Percentiles rank a stretch among this genome's conserved stretches.
Conservation (phyloP, 2,113 vertebrate species). For the Calcarius ornatus region DNA sequence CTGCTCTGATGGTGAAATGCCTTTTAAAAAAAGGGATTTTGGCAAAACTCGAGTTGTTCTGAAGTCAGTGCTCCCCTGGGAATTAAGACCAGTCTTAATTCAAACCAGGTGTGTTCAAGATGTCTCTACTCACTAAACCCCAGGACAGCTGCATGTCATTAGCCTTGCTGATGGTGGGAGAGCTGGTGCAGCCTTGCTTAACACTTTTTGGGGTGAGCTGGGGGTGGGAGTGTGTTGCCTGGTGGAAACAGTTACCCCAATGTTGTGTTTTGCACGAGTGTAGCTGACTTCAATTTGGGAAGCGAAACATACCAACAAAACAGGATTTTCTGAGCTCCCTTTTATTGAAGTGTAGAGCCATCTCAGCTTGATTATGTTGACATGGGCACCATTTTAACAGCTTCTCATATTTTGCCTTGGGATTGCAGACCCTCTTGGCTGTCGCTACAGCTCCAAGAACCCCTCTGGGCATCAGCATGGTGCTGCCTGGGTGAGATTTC, state of each 20-base stretch:
- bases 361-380: not conserved
- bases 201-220: not conserved
- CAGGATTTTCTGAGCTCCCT: not conserved
- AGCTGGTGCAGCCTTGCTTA: not conserved
- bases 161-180: not conserved
- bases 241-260: not conserved
- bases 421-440: not conserved
- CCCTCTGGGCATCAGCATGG: not conserved
- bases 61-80: not conserved
- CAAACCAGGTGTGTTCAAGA: not conserved
- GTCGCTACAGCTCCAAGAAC: not conserved
- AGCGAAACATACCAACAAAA: not conserved
- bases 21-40: not conserved
- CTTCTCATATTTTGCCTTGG: not conserved
- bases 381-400: not conserved
- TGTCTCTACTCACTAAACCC: rapidly evolving
- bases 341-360: not conserved
- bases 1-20: not conserved
- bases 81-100: not conserved
- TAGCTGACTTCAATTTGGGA: not conserved
- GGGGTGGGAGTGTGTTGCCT: not conserved
- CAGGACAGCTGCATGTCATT: not conserved
- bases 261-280: rapidly evolving
- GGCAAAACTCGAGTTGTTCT: not conserved
- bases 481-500: not conserved